Base-by-base conservation (phyloP, 2,888 invertebrate species). In the Pachydiplax longipennis region DNA sequence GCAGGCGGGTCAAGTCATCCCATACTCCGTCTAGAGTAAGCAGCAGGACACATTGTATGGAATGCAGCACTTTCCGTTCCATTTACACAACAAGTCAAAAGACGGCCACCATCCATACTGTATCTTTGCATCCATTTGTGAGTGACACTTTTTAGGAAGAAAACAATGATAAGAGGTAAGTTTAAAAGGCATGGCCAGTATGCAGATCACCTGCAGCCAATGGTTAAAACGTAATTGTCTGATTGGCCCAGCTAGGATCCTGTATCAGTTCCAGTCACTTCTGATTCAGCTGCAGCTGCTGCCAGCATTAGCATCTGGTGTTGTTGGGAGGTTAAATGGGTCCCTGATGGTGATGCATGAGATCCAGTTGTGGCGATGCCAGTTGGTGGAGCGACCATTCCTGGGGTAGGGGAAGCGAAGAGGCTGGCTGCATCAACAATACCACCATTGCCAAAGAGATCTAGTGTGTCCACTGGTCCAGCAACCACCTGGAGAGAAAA, bases 171-270 rank as follows among this genome's bases (percentile, higher is more conserved):
- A 73, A 53, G 73, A 73, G 73, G 73, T 73, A 73, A 73, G 73
- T 73, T 25, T 25, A 73, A 73, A 73, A 73, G 73, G 73, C 73
- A 25, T 73, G 73, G 73, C 73, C 73, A 61, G n/a, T n/a, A n/a
- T 61, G 87, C 61, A 87, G 87, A 87, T 87, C 87, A 87, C 58
- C 87, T 87, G 87, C 87, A 87, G 65, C 87, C 87, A 61, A 87
- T 65, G 61, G 87, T 87, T 15, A 87, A 61, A 87, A 61, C 87
- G n/a, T 61, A 35, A 31, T 61, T 87, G 58, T 87, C 61, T 37
- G 40, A 87, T 37, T 87, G 87, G 87, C 61, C 87, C 87, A 61
- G 87, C 87, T 87, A 87, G 87, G 87, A 87, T 37, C 61, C 87
- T 37, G 61, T 87, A n/a, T 87, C 87, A 22, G 87, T 61, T 35